Conservation (phyloP, 2,113 vertebrate species). For the Synodontis membranacea region DNA sequence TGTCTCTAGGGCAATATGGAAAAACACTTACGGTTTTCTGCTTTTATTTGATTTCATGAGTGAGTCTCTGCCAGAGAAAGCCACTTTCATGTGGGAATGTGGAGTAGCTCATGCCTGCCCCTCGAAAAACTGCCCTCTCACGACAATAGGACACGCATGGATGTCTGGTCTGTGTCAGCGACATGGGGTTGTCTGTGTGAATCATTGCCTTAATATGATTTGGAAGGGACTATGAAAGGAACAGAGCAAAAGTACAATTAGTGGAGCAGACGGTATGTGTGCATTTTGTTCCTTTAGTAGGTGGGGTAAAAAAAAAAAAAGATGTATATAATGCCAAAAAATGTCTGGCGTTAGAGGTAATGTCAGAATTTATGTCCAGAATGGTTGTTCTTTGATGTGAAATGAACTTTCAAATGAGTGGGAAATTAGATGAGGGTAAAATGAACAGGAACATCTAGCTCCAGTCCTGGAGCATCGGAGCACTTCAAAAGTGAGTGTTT, state of each 20-base stretch:
- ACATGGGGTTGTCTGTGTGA: conserved; percentile 27
- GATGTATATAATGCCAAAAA: conserved; percentile 9
- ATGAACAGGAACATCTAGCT: background rate
- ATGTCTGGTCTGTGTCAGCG: conserved; percentile 60
- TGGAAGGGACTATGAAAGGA: conserved; percentile 8
- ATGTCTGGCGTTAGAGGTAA: background rate
- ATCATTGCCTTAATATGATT: conserved; percentile 16
- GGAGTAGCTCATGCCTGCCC: conserved; percentile 58
- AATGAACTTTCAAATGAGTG: conserved; percentile 1
- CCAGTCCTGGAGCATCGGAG: background rate
- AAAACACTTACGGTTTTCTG: conserved; percentile 64
- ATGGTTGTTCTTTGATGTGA: conserved; percentile 18
- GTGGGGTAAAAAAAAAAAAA: conserved; percentile 8
- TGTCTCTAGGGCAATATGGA: conserved; percentile 61
- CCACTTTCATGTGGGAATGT: conserved; percentile 65
- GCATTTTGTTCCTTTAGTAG: conserved; percentile 12
- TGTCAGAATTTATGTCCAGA: background rate
- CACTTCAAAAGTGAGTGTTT: background rate
- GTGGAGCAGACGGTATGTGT: background rate
- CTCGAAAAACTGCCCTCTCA: conserved; percentile 60
- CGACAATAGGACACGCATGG: conserved; percentile 46
- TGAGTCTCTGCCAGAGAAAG: conserved; percentile 58
- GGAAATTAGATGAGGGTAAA: conserved; percentile 9
- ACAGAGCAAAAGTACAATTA: conserved; percentile 2
- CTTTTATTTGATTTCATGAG: conserved; percentile 65